Conservation (phyloP, 2,797 vertebrate genomes). For the Percopsis omiscomaycus region DNA sequence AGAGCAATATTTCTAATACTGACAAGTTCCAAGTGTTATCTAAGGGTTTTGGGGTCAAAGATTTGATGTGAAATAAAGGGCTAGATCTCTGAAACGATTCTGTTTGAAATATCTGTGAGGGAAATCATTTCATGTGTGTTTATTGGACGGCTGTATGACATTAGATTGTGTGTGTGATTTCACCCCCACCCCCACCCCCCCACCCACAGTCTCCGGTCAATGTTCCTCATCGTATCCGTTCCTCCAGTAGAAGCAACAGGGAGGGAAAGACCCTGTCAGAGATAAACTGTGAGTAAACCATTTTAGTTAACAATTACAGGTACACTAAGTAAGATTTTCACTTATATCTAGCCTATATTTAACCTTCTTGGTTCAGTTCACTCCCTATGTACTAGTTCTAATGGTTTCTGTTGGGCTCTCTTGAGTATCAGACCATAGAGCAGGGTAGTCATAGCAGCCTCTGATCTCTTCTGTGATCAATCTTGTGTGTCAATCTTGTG, state of each 20-base stretch:
- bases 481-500: no score
- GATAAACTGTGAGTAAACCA: constrained; percentile 90
- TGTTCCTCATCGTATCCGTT: constrained; percentile 94
- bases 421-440: no score
- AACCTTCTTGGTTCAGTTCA: no score
- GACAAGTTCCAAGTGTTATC: constrained; percentile 26
- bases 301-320: not conserved
- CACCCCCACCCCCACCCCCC: constrained; percentile 24
- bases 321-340: no score
- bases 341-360: no score
- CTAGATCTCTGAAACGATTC: not conserved
- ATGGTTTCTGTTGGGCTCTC: no score
- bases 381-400: no score
- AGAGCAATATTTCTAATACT: no score
- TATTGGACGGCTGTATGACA: constrained; percentile 3
- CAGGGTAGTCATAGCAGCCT: no score
- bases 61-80: constrained; percentile 5
- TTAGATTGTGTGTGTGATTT: constrained; percentile 3
- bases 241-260: constrained; percentile 91
- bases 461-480: no score
- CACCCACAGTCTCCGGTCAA: constrained; percentile 85
- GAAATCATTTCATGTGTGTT: not conserved
- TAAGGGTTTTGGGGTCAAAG: constrained; percentile 16
- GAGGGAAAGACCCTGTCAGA: constrained; percentile 96
- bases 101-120: constrained; percentile 1